Percentiles rank a stretch among this genome's conserved stretches.
phyloP scores from a whole-genome alignment of 2,113 vertebrate genomes.

The Cygnus atratus region DNA sequence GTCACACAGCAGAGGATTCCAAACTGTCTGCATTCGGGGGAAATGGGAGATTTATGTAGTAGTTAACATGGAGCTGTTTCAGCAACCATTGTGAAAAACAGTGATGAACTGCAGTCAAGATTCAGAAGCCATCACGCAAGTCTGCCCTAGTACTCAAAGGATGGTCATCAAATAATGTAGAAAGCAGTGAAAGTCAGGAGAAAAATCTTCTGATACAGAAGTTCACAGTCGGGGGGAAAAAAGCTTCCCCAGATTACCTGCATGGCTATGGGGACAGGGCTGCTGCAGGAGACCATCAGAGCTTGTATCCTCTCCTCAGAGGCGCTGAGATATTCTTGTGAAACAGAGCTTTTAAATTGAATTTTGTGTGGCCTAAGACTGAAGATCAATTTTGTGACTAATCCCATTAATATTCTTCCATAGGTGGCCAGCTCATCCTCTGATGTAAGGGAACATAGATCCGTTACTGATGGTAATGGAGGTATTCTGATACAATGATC shows the following conservation, averaged over 20 bases:
- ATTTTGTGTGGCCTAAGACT: background rate
- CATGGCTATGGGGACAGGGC: background rate
- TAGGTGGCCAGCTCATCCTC: background rate
- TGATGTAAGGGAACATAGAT: background rate
- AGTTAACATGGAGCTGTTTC: slow-evolving; percentile 29
- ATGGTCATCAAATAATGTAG: background rate
- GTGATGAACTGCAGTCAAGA: slow-evolving; percentile 19
- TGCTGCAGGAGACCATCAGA: background rate
- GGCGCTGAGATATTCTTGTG: background rate
- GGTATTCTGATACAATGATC: background rate
- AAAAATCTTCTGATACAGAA: background rate
- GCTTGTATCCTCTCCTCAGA: background rate
- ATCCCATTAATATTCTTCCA: background rate
- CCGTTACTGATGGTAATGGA: background rate
- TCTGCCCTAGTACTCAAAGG: background rate
- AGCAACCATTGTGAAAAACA: slow-evolving; percentile 15
- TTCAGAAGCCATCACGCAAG: slow-evolving; percentile 9
- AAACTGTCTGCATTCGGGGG: slow-evolving; percentile 18
- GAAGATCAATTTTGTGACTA: background rate
- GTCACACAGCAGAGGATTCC: slow-evolving; percentile 41
- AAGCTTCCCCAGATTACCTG: background rate
- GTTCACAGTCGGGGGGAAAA: background rate
- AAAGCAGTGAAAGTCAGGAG: background rate
- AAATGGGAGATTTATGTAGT: slow-evolving; percentile 44
- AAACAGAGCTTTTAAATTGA: background rate